Evolutionary conservation across 2,797 vertebrate genomes (phyloP), one percentile per base, ranked within the genome.

Genomic region (Poeciliopsis presidionis): DNA sequence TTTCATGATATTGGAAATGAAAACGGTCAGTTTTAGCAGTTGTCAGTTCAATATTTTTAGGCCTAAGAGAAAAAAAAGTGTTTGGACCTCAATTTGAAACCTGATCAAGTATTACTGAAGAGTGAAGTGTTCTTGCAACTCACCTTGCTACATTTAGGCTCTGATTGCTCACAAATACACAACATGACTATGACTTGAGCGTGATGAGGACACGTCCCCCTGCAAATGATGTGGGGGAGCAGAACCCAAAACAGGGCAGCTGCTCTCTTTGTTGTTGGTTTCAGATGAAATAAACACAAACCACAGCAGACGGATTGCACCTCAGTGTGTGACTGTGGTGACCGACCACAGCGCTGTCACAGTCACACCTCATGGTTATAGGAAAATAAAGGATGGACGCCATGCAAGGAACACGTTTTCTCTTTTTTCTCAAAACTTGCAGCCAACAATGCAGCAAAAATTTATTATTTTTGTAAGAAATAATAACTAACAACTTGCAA

Each of bases 201-300:
- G 20, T 41, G 36, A 25, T 3, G 53, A n/a, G 9, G 53, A 65
- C 11, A 67, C 53, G 8, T 3, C 28, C 36, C 41, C 2, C 25
- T 55, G 16, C 45, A 93, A 94, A 89, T 91, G 14, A 86, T 79
- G 85, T 87, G 93, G 91, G 41, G 72, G 20, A 86, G 78, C 67
- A 25, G 83, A 87, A 67, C 70, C 53, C 39, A 41, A 69, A 57
- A 39, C 67, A 16, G 79, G 69, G 74, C 69, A 69, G 39, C 81
- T 92, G 63, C 20, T 86, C 89, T 46, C 59, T 79, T 61, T 90
- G 57, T 13, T 46, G 39, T 70, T 84, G 82, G 73, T 87, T 89
- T 81, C 43, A 87, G 3, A 12, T 55, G 25, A 4, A 55, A n/a
- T 25, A 55, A 55, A n/a, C 81, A 74, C 16, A 77, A 85, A 74